Base-by-base conservation (phyloP, 2,888 invertebrate genomes). In the Leptarthrus brevirostris region DNA sequence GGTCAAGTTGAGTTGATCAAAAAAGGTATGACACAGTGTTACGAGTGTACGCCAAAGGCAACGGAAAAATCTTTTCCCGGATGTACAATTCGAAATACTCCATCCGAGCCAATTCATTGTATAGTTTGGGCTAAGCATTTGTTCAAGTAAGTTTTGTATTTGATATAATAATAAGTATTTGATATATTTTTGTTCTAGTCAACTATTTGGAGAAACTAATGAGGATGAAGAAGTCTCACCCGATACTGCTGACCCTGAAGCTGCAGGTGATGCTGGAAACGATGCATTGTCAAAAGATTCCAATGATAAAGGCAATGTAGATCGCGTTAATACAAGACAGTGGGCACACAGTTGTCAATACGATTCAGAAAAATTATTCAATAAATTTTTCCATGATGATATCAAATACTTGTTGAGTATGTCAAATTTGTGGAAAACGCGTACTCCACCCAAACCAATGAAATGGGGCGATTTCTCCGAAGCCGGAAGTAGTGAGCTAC, bases 61-160 rank as follows among this genome's bases (percentile, higher is more conserved):
- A 88, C 92, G 16, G 95, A 96, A 81, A 97, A 96, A 83, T 92
- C 94, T 4, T 99, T 91, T 86, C 98, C 99, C 0, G 97, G 98
- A 0, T 99, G 99, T 83, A 99, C 99, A 1, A 99, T 99, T 79
- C 89, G 99, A 49, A 99, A 99, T 83, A 99, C 99, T 0, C 99
- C 99, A 0, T 98, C 97, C 0, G 98, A 99, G 84, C 96, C 96
- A 0, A 97, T 99, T 79, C 99, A 99, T 86, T 99, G 99, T 84
- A 97, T 99, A 78, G 98, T 99, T 18, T 99, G 99, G 99, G 95
- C 97, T 0, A 99, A 99, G 85, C 97, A 98, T 87, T 89, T 99
- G 8, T 99, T 98, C 86, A 98, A 98, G 93, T 95, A 85, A 87
- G 89, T 86, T 73, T 36, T 49, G 30, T 16, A 3, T 26, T 20